A percentile compares a stretch with the other conserved stretches of the same genome.
phyloP scores from a whole-genome alignment of 2,797 vertebrate species.

The Mus minutoides region DNA sequence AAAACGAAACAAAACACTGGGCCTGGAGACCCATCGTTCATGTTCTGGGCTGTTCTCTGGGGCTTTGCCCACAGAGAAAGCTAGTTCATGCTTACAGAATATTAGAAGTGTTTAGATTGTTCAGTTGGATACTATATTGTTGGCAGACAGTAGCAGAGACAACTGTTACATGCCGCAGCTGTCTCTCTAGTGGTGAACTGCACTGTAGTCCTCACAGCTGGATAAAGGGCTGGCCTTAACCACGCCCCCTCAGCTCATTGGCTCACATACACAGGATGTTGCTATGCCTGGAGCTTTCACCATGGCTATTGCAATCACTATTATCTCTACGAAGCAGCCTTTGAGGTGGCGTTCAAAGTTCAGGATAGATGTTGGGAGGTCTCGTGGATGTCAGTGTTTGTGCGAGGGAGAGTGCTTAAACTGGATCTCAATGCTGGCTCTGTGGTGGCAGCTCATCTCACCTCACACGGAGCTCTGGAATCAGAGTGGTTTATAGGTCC shows the following conservation, averaged over 20 bases:
- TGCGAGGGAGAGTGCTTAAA: neutral
- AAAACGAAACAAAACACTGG: neutral
- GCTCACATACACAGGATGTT: neutral
- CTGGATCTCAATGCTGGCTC: neutral
- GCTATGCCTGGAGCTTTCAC: neutral
- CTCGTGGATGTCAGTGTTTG: neutral
- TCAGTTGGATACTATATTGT: slow-evolving; percentile 27
- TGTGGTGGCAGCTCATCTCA: neutral
- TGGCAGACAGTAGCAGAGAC: neutral
- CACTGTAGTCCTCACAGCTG: neutral
- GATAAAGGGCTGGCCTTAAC: neutral
- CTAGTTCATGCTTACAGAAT: slow-evolving; percentile 58
- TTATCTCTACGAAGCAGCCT: neutral
- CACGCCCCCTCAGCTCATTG: neutral
- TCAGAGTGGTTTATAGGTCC: neutral
- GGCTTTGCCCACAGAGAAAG: slow-evolving; percentile 29
- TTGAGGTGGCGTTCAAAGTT: slow-evolving; percentile 35
- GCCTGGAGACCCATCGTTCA: neutral
- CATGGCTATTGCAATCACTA: neutral
- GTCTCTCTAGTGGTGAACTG: slow-evolving; percentile 33
- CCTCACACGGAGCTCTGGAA: neutral
- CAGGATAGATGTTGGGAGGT: neutral
- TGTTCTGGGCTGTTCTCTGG: slow-evolving; percentile 29
- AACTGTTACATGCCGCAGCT: slow-evolving; percentile 15
- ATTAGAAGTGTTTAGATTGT: slow-evolving; percentile 53